These are phyloP conservation scores for Trichogramma pretiosum DNA, from an alignment of 1,140 invertebrate species.

Conservation along the genomic window DNA sequence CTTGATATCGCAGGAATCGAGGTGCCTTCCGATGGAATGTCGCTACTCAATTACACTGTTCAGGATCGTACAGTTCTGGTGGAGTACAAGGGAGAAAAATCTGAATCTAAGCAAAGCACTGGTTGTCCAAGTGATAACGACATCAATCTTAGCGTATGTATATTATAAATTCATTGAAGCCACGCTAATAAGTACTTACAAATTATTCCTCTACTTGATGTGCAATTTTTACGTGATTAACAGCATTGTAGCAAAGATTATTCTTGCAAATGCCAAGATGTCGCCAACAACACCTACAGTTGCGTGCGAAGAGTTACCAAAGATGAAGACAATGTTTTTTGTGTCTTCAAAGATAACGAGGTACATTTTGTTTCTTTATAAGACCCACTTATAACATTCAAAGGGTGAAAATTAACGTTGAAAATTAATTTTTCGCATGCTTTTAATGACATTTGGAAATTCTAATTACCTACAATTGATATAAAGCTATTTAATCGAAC, in stretches of 20 bases:
- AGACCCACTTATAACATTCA: not conserved
- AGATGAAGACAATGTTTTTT: constrained; percentile 59
- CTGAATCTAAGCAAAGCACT: constrained; percentile 20
- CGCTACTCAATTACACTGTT: constrained; percentile 23
- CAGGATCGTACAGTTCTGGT: constrained; percentile 55
- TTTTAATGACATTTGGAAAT: no score
- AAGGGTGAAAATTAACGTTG: not conserved
- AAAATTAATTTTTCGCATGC: not conserved
- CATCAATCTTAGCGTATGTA: constrained; percentile 50
- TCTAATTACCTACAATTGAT: no score
- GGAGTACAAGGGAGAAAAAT: constrained; percentile 71
- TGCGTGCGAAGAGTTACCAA: constrained; percentile 60
- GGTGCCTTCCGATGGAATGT: constrained; percentile 40
- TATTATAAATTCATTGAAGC: constrained; percentile 3
- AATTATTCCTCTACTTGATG: no score
- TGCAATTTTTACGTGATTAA: constrained; percentile 21
- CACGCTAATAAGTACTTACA: no score
- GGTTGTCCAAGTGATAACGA: constrained; percentile 50
- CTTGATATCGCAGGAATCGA: constrained; percentile 55
- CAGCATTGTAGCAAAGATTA: constrained; percentile 57
- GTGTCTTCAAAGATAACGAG: constrained; percentile 63
- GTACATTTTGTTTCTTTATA: constrained; percentile 38
- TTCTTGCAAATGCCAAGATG: constrained; percentile 75
- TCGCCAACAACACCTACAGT: constrained; percentile 72
- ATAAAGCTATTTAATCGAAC: no score